Conservation (phyloP, 2,888 invertebrate species). For the Lasioglossum lativentre region DNA sequence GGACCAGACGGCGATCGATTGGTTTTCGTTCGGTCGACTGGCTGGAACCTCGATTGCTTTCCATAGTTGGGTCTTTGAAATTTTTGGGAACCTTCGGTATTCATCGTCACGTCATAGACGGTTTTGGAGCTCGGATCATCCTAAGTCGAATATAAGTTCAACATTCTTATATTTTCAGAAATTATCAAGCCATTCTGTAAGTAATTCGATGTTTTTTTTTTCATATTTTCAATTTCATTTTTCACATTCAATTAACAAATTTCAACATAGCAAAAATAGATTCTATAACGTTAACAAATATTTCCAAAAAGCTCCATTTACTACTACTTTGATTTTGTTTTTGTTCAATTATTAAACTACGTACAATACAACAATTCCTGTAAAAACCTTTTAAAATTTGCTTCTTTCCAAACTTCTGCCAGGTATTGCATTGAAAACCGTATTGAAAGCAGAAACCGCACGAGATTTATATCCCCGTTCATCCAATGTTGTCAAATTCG, state of each 20-base stretch:
- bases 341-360: not conserved
- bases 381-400: not conserved
- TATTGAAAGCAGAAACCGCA: not conserved
- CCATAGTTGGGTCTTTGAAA: not conserved
- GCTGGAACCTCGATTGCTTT: not conserved
- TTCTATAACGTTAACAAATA: too few relatives aligned
- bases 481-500: not conserved
- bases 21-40: not conserved
- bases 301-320: too few relatives aligned
- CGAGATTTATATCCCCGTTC: not conserved
- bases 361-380: too few relatives aligned
- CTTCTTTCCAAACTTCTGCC: not conserved
- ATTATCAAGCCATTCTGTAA: not conserved
- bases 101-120: not conserved
- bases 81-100: not conserved
- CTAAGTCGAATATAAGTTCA: too few relatives aligned
- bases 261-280: too few relatives aligned
- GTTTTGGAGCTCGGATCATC: not conserved
- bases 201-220: too few relatives aligned
- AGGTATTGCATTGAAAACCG: not conserved
- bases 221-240: too few relatives aligned
- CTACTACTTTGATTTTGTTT: too few relatives aligned
- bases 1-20: constrained; percentile 4
- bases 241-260: too few relatives aligned
- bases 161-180: too few relatives aligned